Evolutionary conservation across 2,888 invertebrate genomes (phyloP), one percentile per base, ranked within the genome.

Genomic region (Orthosia gothica): DNA sequence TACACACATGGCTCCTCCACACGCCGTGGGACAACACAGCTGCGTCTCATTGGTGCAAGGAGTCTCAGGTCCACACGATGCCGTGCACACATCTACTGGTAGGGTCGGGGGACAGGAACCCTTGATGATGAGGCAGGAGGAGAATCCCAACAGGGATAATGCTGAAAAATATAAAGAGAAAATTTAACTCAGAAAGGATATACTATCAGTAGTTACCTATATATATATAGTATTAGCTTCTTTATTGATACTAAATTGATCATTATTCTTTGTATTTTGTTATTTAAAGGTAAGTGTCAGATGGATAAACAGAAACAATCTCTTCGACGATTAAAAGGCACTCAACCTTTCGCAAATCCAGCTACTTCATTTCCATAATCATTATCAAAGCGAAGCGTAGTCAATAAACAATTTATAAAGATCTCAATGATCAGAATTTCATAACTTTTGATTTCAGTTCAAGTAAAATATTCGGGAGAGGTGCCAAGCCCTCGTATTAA

Each of bases 91-190:
- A 70, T 96, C 94, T 58, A 97, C 95, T 3, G 97, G 94, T 26
- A 97, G 86, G 2, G 96, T 94, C 0, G 97, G 97, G 0, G 97
- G 97, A 74, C 97, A 97, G 0, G 97, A 97, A 0, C 97, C 97
- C 0, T 86, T 87, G 40, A 15, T 26, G 12, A 87, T 85, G 26
- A 18, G 26, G 20, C 76, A 78, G 9, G 76, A 49, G 12, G 81
- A 76, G 23, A 82, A 74, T 0, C 86, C 72, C 13, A 88, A 64
- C 11, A 91, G 50, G 5, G 79, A 64, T 26, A 87, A 40, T 0
- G 71, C 89, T 91, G 86, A 9, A 87, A 87, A 26, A 45, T 2
- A 18, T 0, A 23, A 47, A 49, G 1, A 63, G 2, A 12, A 23
- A 26, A 58, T 12, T 40, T 7, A 0, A 40, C 40, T 40, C 9